Evolutionary conservation across 2,888 invertebrate genomes (phyloP), one percentile per base, ranked within the genome.

Genomic region (Heterodera filipjevi): DNA sequence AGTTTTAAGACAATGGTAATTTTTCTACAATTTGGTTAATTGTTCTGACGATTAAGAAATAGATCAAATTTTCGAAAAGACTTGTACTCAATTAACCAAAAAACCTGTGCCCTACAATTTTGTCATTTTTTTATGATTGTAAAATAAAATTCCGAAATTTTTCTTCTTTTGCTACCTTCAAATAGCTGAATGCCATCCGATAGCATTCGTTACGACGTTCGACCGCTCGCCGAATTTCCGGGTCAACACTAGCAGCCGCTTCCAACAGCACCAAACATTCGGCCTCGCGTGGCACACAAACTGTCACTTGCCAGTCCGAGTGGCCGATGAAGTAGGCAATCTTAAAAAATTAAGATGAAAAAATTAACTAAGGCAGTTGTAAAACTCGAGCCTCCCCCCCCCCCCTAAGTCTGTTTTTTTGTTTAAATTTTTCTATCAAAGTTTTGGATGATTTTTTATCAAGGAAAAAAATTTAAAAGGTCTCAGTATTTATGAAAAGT

Each of bases 311-410:
- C 88, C 88, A 89, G 71, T 86, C 86, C 35, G 86, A 81, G 71
- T 88, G 88, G 19, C 88, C 88, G 27, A 88, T 84, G 79, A 88
- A 86, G 80, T 88, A 88, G 70, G 88, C 88, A 66, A 88, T 87
- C 86, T 87, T 82, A 71, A 86, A 81, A 46, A 77, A 22, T 59
- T 64, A 78, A n/a, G 44, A 12, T 66, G 10, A 79, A 46, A 77
- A 46, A n/a, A 80, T n/a, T n/a, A n/a, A n/a, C n/a, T n/a, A n/a
- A n/a, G n/a, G n/a, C n/a, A n/a, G n/a, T n/a, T 66, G 66, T n/a
- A n/a, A 49, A 16, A 22, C 19, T 44, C 44, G n/a, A n/a, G n/a
- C n/a, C n/a, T n/a, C n/a, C n/a, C n/a, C n/a, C n/a, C n/a, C n/a
- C n/a, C n/a, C n/a, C n/a, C n/a, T n/a, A 39, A 39, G 39, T 6